Conservation (phyloP, 2,888 invertebrate species). For the Eilema griseolum region DNA sequence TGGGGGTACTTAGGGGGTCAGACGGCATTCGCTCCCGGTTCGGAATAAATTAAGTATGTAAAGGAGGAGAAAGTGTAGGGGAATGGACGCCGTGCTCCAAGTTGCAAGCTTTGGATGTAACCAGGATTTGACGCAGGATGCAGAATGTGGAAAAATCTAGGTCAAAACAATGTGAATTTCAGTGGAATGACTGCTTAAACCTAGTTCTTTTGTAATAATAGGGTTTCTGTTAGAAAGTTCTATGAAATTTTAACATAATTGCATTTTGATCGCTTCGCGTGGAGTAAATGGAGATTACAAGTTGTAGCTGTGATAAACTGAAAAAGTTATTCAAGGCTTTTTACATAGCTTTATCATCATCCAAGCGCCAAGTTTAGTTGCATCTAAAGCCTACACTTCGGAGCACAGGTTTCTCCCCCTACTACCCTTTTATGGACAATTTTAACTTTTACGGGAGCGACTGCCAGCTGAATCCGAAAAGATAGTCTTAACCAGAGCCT, state of each 20-base stretch:
- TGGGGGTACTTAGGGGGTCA: too few relatives aligned
- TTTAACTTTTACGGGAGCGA: too few relatives aligned
- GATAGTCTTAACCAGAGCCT: too few relatives aligned
- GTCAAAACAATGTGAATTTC: not conserved
- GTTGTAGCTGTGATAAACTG: not conserved
- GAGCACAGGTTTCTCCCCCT: too few relatives aligned
- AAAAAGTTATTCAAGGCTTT: not conserved
- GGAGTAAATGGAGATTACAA: not conserved
- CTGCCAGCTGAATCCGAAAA: too few relatives aligned
- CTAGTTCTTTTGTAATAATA: constrained; percentile 1
- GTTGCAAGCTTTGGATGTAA: not conserved
- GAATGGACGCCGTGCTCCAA: not conserved
- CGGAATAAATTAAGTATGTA: not conserved
- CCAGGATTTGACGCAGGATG: not conserved
- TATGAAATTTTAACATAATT: constrained; percentile 1
- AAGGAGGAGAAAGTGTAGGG: not conserved
- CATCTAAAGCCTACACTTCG: too few relatives aligned
- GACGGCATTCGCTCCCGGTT: too few relatives aligned
- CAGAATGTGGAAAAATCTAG: not conserved
- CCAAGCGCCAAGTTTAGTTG: too few relatives aligned
- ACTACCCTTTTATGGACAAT: too few relatives aligned
- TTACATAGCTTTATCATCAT: too few relatives aligned
- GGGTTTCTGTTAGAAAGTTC: not conserved
- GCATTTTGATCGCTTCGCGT: constrained; percentile 2
- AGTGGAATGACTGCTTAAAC: not conserved